Evolutionary conservation across 2,113 vertebrate genomes (phyloP).

Genomic region (Mesoclemmys tuberculata): DNA sequence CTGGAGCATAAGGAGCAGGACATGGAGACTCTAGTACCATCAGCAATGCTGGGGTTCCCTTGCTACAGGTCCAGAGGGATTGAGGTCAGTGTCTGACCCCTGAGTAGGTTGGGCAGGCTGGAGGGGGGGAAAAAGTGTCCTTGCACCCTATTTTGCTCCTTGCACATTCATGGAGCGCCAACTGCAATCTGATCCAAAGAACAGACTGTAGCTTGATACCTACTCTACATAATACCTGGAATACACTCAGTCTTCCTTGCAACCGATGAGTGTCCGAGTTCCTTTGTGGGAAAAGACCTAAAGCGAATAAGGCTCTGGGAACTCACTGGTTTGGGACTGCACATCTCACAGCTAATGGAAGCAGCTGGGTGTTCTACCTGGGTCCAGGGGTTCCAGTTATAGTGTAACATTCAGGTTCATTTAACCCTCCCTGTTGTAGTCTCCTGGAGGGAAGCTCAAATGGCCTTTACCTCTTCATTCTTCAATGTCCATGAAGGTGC

Average conservation of each 20-base stretch:
- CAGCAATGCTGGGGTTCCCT: not conserved
- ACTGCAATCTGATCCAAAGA: not conserved
- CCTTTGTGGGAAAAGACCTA: fast-evolving
- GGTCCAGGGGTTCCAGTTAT: not conserved
- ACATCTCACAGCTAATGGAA: not conserved
- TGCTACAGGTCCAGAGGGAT: fast-evolving
- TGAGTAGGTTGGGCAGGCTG: fast-evolving
- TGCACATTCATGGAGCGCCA: not conserved
- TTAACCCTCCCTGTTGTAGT: too few species aligned
- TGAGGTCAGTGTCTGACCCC: not conserved
- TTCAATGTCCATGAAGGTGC: too few species aligned
- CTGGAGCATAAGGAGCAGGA: not conserved
- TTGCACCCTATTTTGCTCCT: fast-evolving
- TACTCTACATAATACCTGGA: too few species aligned
- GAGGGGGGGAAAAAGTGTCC: not conserved
- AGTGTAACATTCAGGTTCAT: too few species aligned
- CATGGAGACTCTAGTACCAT: fast-evolving
- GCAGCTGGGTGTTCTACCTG: not conserved
- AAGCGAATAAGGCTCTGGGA: not conserved
- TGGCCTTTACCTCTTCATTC: too few species aligned
- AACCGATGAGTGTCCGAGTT: not conserved
- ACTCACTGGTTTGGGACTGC: not conserved
- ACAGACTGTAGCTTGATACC: too few species aligned
- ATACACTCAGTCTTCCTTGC: not conserved
- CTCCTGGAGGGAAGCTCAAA: too few species aligned